These are phyloP conservation scores for Cromileptes altivelis DNA, from an alignment of 2,113 vertebrate species.

Conservation along the genomic window DNA sequence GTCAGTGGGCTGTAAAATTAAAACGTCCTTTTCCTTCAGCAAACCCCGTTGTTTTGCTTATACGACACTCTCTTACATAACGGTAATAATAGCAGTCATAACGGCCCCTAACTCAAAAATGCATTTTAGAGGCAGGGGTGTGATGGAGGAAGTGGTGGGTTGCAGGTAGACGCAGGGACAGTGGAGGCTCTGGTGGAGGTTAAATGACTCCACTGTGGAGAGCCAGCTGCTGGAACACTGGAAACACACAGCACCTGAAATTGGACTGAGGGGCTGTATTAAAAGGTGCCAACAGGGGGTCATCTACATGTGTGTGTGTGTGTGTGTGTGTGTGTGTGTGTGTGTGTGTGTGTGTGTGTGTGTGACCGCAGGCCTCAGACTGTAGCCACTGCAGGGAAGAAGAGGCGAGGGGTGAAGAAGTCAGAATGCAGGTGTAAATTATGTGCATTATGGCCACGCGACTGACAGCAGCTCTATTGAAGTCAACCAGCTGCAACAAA, in stretches of 20 bases:
- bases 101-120: slow-evolving; percentile 71
- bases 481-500: slow-evolving; percentile 79
- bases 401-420: slow-evolving; percentile 21
- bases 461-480: slow-evolving; percentile 72
- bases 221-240: slow-evolving; percentile 52
- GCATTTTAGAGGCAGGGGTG: slow-evolving; percentile 55
- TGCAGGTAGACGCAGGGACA: slow-evolving; percentile 41
- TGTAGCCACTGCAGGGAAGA: slow-evolving; percentile 14
- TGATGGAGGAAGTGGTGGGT: slow-evolving; percentile 41
- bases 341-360: neutral
- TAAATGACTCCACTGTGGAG: slow-evolving; percentile 64
- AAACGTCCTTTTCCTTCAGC: slow-evolving; percentile 76
- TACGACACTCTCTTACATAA: slow-evolving; percentile 74
- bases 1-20: slow-evolving; percentile 87
- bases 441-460: slow-evolving; percentile 52
- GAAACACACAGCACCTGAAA: slow-evolving; percentile 48
- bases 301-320: slow-evolving; percentile 29
- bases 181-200: slow-evolving; percentile 50
- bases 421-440: slow-evolving; percentile 67
- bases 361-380: neutral
- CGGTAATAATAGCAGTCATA: slow-evolving; percentile 75
- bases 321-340: slow-evolving; percentile 17
- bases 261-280: slow-evolving; percentile 36
- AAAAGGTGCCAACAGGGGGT: slow-evolving; percentile 40
- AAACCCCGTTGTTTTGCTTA: slow-evolving; percentile 78